Conservation (phyloP, 2,797 vertebrate species). For the Forpus xanthops region DNA sequence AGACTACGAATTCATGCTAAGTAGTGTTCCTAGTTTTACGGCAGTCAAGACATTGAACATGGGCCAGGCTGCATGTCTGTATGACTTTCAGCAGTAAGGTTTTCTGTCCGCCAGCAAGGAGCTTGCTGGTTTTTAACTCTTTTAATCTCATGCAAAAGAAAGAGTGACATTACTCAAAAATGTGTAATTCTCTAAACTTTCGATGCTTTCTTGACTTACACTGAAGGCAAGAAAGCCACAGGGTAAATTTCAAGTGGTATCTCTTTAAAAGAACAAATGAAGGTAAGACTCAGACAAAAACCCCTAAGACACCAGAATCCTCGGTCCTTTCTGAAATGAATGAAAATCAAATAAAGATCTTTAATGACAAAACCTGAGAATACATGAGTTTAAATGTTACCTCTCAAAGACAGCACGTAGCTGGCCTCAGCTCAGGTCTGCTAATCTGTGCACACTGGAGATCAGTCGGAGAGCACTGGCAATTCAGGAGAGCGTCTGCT, state of each 20-base stretch:
- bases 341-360: background rate
- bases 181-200: background rate
- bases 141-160: background rate
- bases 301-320: background rate
- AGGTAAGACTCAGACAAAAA: background rate
- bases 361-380: background rate
- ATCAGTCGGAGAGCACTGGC: background rate
- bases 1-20: background rate
- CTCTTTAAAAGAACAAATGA: background rate
- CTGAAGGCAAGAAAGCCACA: background rate
- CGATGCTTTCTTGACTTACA: background rate
- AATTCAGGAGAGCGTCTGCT: background rate
- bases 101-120: background rate
- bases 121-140: background rate
- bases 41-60: background rate
- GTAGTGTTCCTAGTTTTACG: background rate
- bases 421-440: background rate
- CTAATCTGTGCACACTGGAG: background rate
- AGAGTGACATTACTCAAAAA: background rate
- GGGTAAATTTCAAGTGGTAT: background rate
- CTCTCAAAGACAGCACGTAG: background rate
- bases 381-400: background rate
- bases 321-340: background rate
- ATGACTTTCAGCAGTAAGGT: background rate
- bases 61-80: background rate